Base-by-base conservation (phyloP, 2,113 vertebrate species). In the Megaceryle maxima region DNA sequence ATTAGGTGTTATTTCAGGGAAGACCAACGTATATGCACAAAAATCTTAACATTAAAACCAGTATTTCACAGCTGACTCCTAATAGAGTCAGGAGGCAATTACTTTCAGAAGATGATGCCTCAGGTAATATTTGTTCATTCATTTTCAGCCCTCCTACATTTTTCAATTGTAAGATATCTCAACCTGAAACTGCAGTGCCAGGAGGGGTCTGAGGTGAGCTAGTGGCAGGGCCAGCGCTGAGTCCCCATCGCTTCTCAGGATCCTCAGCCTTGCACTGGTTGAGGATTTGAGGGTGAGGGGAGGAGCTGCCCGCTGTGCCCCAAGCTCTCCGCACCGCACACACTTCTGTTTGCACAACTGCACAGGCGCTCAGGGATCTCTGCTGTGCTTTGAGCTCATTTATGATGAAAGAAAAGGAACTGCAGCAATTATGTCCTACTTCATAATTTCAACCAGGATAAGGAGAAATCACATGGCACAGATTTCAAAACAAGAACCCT, bases 141-240 rank as follows among this genome's bases (percentile, higher is more conserved):
- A 18, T 35, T 91, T 90, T n/a, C 44, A 87, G 35, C 35, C 26
- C 24, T 31, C 10, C 22, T 67, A 59, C 59, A 17, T 43, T 60
- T 50, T 74, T n/a, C 62, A 48, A 10, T 9, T 39, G 55, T 15
- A 33, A 75, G 55, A 51, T 18, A n/a, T 9, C 53, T 56, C 41
- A 84, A 51, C 19, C 8, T 1, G 1, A 37, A 68, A n/a, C 5
- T 1, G 1, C n/a, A 39, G 35, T 4, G 7, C 41, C 46, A 31
- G 18, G 17, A 72, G 16, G 35, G 14, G 37, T 12, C 4, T 2
- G 28, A 17, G 17, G 21, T 11, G 39, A 69, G 33, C 3, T 2
- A 18, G 13, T 3, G 21, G 18, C 43, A 81, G 19, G 15, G 19
- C 10, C 0, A 0, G 29, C 29, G 41, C 16, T 18, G 39, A 60